Evolutionary conservation across 1,140 invertebrate species (phyloP).

Genomic region (Leguminivora glycinivorella): DNA sequence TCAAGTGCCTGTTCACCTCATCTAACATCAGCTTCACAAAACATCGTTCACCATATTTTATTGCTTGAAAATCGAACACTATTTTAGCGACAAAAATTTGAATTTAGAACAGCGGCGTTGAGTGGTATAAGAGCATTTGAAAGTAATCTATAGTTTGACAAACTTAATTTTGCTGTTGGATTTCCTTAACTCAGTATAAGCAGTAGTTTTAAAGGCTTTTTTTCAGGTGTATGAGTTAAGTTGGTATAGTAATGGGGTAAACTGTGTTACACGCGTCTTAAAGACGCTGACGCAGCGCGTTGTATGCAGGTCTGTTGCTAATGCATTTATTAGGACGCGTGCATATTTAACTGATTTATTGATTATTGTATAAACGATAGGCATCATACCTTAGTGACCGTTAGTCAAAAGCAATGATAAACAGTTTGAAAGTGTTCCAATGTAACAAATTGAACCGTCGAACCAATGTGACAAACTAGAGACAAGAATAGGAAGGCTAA

Average conservation of each 20-base stretch:
- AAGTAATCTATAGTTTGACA: background rate
- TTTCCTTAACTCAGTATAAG: background rate
- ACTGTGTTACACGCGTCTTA: conserved; percentile 23
- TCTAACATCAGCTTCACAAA: background rate
- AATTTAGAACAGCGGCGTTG: background rate
- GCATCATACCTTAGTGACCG: background rate
- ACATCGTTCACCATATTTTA: background rate
- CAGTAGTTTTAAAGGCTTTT: background rate
- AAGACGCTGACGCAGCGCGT: conserved; percentile 2
- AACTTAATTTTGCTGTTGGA: background rate
- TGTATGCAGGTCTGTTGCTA: background rate
- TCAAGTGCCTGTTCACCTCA: background rate
- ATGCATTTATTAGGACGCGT: conserved; percentile 9
- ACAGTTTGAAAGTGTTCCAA: too few species aligned
- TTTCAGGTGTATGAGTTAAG: background rate
- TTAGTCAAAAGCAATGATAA: too few species aligned
- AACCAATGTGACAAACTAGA: too few species aligned
- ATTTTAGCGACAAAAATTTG: background rate
- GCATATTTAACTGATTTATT: background rate
- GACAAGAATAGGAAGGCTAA: too few species aligned
- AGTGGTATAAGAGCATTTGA: background rate
- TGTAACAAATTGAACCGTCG: too few species aligned
- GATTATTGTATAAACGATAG: background rate
- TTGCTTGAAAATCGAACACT: background rate
- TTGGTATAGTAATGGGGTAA: background rate